Evolutionary conservation across 1,140 invertebrate genomes (phyloP), one percentile per base, ranked within the genome.

Genomic region (Nebria ingens): DNA sequence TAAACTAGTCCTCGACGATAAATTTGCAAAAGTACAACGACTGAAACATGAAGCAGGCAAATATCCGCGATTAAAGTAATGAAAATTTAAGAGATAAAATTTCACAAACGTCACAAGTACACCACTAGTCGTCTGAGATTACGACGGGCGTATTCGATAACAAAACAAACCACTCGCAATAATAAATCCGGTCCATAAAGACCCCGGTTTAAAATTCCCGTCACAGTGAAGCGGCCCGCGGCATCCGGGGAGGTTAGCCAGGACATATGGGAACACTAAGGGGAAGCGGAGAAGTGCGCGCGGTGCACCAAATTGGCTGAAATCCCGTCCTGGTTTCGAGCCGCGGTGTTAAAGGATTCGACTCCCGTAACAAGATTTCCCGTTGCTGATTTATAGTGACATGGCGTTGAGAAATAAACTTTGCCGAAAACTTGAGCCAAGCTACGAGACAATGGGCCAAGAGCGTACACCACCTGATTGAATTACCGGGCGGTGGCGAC

Each of bases 331-430:
- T 45, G 40, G 40, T 17, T 45, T 45, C 9, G 17, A 45, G 40
- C 40, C 40, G 40, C 40, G 40, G 40, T 45, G 40, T 45, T 45
- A 45, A 45, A 45, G 40, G 40, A 45, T 45, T 45, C 40, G 40
- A 45, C 40, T 45, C 40, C 40, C 40, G 40, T 45, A 45, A 45
- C 40, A 45, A 45, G 40, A 45, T 45, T 45, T 45, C 40, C 40
- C 40, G 40, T 45, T 45, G 40, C 40, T 45, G 40, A 45, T 45
- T 45, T 45, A 45, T 45, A 45, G 40, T 45, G 40, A 45, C 40
- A 45, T 17, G 40, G 40, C 40, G 40, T 45, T 45, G 40, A 45
- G 40, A 45, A 45, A 45, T 45, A 45, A 45, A 45, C 40, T 45
- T 45, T 45, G 40, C 40, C 40, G 40, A 45, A 45, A 45, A 45